Evolutionary conservation across 1,140 invertebrate genomes (phyloP).

Genomic region (Pogonognathellus flavescens): DNA sequence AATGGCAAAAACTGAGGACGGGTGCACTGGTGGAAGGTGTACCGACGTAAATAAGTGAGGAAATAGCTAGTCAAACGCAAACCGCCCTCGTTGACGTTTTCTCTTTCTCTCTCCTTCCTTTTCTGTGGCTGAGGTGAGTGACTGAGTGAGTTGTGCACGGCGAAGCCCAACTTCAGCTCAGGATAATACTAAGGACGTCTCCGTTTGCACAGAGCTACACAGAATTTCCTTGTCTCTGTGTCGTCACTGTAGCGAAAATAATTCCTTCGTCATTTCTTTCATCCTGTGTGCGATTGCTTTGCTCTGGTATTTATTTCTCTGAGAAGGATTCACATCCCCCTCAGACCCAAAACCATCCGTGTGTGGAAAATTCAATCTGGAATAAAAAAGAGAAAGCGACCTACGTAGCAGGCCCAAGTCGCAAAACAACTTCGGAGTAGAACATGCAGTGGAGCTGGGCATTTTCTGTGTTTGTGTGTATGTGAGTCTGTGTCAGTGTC

Average conservation of each 20-base stretch:
- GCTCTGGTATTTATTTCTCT: neutral
- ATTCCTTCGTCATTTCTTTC: slow-evolving; percentile 7
- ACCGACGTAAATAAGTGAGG: no score
- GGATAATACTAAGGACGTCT: no score
- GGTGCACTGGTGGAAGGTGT: no score
- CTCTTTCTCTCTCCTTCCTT: neutral
- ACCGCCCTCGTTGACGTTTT: no score
- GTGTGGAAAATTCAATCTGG: no score
- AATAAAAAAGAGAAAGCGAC: no score
- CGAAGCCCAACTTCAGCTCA: no score
- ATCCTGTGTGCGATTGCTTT: neutral
- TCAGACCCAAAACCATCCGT: neutral
- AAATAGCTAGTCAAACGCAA: no score
- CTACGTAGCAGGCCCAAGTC: neutral
- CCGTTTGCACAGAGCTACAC: no score
- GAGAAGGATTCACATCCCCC: slow-evolving; percentile 2
- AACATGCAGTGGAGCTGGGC: neutral
- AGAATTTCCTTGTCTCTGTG: no score
- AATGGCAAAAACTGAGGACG: no score
- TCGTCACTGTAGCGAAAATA: neutral
- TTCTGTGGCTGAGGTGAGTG: neutral
- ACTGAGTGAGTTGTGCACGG: neutral
- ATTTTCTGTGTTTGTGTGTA: neutral
- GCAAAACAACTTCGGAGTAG: no score
- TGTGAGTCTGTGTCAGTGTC: neutral